Evolutionary conservation across 2,113 vertebrate species (phyloP), one percentile per base, ranked within the genome.

Genomic region (Nerophis lumbriciformis): DNA sequence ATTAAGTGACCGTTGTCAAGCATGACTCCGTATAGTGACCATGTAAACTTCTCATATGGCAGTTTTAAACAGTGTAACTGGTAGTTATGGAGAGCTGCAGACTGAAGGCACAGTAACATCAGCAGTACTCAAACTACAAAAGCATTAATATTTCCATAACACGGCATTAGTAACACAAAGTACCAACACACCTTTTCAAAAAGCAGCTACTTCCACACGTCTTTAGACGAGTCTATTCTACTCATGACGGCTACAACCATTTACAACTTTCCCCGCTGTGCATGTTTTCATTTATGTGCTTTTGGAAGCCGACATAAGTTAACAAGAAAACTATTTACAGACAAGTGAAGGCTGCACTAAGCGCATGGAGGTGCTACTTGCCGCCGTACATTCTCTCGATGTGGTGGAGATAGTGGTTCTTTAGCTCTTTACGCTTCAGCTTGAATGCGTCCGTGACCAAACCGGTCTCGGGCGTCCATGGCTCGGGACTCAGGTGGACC

Each of bases 361-460:
- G 28, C 28, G 15, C 14, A 0, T 14, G 5, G 14, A 57, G 4
- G 9, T 19, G n/a, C 85, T 88, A 98, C 87, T 98, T 97, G 28
- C 93, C 91, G 6, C 95, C 95, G 0, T 99, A 99, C 95, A 99
- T 98, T 80, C 96, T 88, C 81, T 98, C 95, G 6, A 99, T 99
- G 81, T 98, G 93, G 0, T 90, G 91, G 75, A 94, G 88, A 88
- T 98, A 99, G 88, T 97, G 94, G 81, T 95, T 94, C 90, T 93
- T 97, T 76, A 98, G 85, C 77, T 98, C 95, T 85, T 95, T 99
- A 72, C 97, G 92, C 86, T 95, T 98, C 83, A 99, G 86, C 80
- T 99, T 99, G 87, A 99, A 99, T 0, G 97, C 96, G 5, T 99
- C 97, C 0, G 97, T 99, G 45, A 99, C 95, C 1, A 99, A 79